Percentiles rank a stretch among this genome's conserved stretches.
Evolutionary conservation across 2,888 invertebrate genomes (phyloP).

Genomic region (Rhimphoctona megacephalus): DNA sequence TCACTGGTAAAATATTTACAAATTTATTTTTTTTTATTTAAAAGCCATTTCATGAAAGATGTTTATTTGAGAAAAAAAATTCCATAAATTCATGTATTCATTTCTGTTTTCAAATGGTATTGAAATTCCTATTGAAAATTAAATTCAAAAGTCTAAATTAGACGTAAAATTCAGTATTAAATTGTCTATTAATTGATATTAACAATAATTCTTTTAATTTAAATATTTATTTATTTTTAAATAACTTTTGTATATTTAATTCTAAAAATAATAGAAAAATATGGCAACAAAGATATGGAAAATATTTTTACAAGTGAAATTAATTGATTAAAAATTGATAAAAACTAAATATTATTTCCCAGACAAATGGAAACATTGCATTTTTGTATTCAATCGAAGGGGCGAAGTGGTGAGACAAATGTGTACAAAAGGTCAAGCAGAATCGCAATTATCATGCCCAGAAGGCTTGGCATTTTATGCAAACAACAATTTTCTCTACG

Average conservation of each 20-base stretch:
- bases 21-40: not conserved
- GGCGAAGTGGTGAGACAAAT: constrained; percentile 88
- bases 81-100: too few species aligned
- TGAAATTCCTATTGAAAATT: not conserved
- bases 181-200: not conserved
- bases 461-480: constrained; percentile 89
- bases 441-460: constrained; percentile 89
- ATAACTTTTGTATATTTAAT: too few species aligned
- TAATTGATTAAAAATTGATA: not conserved
- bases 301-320: not conserved
- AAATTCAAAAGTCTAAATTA: not conserved
- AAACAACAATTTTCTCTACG: constrained; percentile 87
- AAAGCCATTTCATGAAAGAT: too few species aligned
- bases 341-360: constrained; percentile 52
- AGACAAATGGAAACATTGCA: constrained; percentile 90
- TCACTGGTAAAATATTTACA: constrained; percentile 85
- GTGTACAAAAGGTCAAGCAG: constrained; percentile 88
- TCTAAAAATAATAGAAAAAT: not conserved
- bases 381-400: constrained; percentile 89
- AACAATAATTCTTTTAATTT: not conserved
- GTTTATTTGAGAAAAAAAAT: too few species aligned
- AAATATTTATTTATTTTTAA: too few species aligned
- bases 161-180: not conserved
- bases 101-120: too few species aligned
- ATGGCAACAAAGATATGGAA: not conserved